Percentiles rank a stretch among this genome's conserved stretches.
These are phyloP conservation scores for Dinothrombium tinctorium DNA, from an alignment of 1,140 invertebrate genomes.

Conservation along the genomic window DNA sequence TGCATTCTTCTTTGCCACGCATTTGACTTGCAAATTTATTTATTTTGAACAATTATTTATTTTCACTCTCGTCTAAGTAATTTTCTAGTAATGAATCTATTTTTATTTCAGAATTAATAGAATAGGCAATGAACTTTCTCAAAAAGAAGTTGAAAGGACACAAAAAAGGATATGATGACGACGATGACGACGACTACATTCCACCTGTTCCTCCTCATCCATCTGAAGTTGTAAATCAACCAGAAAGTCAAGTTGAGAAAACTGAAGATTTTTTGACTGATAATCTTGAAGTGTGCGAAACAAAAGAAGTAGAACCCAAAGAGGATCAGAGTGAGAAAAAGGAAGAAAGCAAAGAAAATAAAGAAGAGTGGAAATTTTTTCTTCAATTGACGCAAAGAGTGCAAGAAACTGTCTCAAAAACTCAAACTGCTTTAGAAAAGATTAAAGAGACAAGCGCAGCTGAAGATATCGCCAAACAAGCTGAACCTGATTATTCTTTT, in stretches of 20 bases:
- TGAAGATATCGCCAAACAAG: conserved; percentile 10
- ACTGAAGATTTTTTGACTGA: not conserved
- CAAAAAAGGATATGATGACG: conserved; percentile 8
- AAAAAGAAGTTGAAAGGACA: conserved; percentile 12
- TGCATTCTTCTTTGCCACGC: too few relatives aligned
- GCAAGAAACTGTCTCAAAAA: conserved; percentile 21
- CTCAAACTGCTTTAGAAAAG: conserved; percentile 21
- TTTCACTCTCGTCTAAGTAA: too few relatives aligned
- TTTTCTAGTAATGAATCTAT: too few relatives aligned
- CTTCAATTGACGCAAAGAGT: conserved; percentile 23
- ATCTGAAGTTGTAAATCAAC: conserved; percentile 9
- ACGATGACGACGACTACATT: conserved; percentile 12
- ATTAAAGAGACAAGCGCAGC: conserved; percentile 15
- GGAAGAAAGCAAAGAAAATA: conserved; percentile 16
- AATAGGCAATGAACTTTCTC: conserved; percentile 12
- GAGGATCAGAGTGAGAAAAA: not conserved
- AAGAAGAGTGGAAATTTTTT: conserved; percentile 25
- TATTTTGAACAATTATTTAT: too few relatives aligned
- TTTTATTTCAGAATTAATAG: too few relatives aligned
- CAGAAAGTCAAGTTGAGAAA: not conserved
- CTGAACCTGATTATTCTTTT: conserved; percentile 13
- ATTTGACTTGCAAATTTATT: too few relatives aligned
- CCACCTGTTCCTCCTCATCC: conserved; percentile 12
- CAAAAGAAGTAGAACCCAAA: conserved; percentile 2
- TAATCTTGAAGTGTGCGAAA: conserved; percentile 3